Base-by-base conservation (phyloP, 2,113 vertebrate species). In the Xyrauchen texanus region DNA sequence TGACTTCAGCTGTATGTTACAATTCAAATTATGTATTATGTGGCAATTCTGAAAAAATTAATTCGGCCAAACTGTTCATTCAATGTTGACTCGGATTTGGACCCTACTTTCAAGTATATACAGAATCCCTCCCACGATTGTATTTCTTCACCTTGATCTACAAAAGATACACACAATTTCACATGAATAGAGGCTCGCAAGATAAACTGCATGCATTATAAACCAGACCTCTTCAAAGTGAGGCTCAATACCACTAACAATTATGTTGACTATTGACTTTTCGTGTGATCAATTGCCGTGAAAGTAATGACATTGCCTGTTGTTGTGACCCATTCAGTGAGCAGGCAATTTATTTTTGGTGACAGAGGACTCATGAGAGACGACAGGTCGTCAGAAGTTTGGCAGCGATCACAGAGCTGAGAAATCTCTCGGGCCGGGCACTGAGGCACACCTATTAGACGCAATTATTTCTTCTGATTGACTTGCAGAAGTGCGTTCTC, bases 261-360 rank as follows among this genome's bases (percentile, higher is more conserved):
- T 92, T 92, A 93, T 92, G 90, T 91, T 88, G 90, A 89, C 90
- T 92, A 92, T 93, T 92, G 91, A 93, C 92, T 92, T 90, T 90
- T 91, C 91, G 90, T 91, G 90, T 92, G 91, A 93, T 92, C 92
- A 93, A 93, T 92, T 90, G 91, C 90, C 82, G 89, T 83, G 89
- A 90, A 86, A 93, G 91, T 93, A 93, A 93, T 92, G 90, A 92
- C 90, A 92, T 92, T 85, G 91, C 88, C 90, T 92, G 90, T 93
- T 93, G 91, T 92, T 93, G 89, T 92, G 93, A 92, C 92, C 91
- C 91, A 87, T 90, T 92, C 90, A 90, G 88, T 79, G 88, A 82
- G 68, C 91, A 92, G 92, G 90, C 90, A 92, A 93, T 93, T 93
- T 92, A 92, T 93, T 92, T 90, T 89, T 89, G 91, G 91, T 89